A percentile compares a stretch with the other conserved stretches of the same genome.
Evolutionary conservation across 53 echinoderm and acorn worm genomes (phyloP).

Genomic region (Stichopus horrens): DNA sequence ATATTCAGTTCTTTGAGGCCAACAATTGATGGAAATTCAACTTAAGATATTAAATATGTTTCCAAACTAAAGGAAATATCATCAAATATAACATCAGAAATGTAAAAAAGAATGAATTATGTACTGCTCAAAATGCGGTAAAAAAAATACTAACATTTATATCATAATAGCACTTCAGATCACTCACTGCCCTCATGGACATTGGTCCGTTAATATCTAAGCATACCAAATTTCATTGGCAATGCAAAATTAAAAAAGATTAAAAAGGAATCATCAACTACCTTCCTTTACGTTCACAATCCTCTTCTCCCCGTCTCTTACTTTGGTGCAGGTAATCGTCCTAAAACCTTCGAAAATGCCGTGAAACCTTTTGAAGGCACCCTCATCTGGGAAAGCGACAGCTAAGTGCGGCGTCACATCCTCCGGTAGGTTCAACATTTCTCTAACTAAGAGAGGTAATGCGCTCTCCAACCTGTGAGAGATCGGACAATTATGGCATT

Average conservation of each 20-base stretch:
- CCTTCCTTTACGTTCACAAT: constrained; percentile 94
- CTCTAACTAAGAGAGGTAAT: constrained; percentile 77
- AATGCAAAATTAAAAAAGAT: background rate
- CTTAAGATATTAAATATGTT: too few species aligned
- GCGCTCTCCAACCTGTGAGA: constrained; percentile 79
- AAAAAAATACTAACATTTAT: too few species aligned
- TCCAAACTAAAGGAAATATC: too few species aligned
- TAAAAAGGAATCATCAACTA: background rate
- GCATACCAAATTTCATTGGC: too few species aligned
- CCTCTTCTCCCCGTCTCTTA: constrained; percentile 77
- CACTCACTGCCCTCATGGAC: too few species aligned
- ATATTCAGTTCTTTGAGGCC: too few species aligned
- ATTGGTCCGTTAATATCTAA: too few species aligned
- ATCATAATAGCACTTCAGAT: too few species aligned
- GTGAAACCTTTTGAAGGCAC: constrained; percentile 87
- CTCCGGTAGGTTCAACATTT: constrained; percentile 71
- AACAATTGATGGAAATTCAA: too few species aligned
- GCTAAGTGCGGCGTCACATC: constrained; percentile 64
- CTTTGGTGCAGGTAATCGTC: constrained; percentile 83
- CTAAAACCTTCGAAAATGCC: constrained; percentile 76
- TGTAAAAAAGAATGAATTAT: too few species aligned
- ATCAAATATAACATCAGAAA: too few species aligned
- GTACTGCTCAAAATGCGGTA: too few species aligned
- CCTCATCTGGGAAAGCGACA: constrained; percentile 94
- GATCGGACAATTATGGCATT: background rate